A percentile compares a stretch with the other conserved stretches of the same genome.
Conservation (phyloP, 2,888 invertebrate species). For the Acrocera orbiculus region DNA sequence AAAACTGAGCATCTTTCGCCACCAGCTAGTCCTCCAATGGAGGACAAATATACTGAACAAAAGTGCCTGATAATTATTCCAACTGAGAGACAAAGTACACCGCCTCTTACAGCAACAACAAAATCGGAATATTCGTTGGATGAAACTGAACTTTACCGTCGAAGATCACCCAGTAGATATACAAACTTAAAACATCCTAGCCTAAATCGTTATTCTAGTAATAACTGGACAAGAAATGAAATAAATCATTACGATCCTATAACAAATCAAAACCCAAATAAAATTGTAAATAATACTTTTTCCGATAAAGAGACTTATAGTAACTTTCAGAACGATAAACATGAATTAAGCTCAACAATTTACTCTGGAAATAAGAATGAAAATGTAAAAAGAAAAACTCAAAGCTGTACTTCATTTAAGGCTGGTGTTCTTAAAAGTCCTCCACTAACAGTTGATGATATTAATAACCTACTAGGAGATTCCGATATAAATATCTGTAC, state of each 20-base stretch:
- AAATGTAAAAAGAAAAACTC: conserved; percentile 11
- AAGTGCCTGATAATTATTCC: conserved; percentile 10
- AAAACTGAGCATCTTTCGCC: no score
- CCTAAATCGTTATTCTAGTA: not conserved
- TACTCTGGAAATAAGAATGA: no score
- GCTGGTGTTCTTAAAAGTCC: conserved; percentile 21
- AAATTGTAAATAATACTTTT: no score
- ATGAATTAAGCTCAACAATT: no score
- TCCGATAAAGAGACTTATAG: no score
- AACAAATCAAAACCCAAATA: no score
- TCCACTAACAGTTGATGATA: conserved; percentile 19
- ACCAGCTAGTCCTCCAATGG: conserved; percentile 9
- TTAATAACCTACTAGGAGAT: conserved; percentile 18
- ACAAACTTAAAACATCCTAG: not conserved
- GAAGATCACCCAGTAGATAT: conserved; percentile 7
- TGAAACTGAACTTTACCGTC: conserved; percentile 4
- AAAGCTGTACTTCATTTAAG: not conserved
- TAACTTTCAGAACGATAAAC: no score
- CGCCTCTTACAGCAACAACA: not conserved
- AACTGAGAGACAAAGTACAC: conserved; percentile 7
- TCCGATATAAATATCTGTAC: no score
- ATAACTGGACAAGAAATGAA: no score
- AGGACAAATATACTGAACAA: not conserved
- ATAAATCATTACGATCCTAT: no score
- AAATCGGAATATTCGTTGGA: not conserved